Evolutionary conservation across 2,113 vertebrate species (phyloP).

Genomic region (Vidua chalybeata): DNA sequence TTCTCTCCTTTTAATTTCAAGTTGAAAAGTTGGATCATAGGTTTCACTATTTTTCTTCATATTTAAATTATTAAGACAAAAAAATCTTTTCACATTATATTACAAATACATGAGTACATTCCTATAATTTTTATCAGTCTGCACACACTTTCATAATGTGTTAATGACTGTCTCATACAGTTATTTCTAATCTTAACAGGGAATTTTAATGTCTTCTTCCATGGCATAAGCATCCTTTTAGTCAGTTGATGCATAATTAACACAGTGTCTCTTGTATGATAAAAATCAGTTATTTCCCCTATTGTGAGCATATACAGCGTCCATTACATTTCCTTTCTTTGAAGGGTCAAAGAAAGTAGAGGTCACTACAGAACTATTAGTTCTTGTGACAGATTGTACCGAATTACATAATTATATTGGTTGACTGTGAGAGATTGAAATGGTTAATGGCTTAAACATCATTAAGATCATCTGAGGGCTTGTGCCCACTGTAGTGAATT

Average conservation of each 20-base stretch:
- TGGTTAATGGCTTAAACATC: not conserved
- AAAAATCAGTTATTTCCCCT: not conserved
- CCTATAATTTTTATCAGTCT: not conserved
- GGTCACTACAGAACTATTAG: not conserved
- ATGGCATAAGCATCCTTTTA: not conserved
- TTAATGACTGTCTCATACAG: not conserved
- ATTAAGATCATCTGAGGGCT: not conserved
- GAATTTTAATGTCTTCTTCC: not conserved
- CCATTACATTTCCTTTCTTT: not conserved
- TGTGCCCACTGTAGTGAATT: not conserved
- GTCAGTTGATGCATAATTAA: not conserved
- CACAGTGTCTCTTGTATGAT: not conserved
- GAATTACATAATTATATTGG: not conserved
- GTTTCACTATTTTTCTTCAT: not conserved
- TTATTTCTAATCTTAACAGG: not conserved
- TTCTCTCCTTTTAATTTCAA: constrained; percentile 6
- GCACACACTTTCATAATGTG: not conserved
- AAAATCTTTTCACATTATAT: not conserved
- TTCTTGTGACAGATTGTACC: not conserved
- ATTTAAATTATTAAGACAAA: not conserved
- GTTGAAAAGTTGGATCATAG: not conserved
- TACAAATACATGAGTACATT: not conserved
- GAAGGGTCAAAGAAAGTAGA: not conserved
- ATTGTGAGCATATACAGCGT: not conserved
- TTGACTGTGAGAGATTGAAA: not conserved